Evolutionary conservation across 2,888 invertebrate genomes (phyloP), one percentile per base, ranked within the genome.

Genomic region (Cylindroiulus punctatus): DNA sequence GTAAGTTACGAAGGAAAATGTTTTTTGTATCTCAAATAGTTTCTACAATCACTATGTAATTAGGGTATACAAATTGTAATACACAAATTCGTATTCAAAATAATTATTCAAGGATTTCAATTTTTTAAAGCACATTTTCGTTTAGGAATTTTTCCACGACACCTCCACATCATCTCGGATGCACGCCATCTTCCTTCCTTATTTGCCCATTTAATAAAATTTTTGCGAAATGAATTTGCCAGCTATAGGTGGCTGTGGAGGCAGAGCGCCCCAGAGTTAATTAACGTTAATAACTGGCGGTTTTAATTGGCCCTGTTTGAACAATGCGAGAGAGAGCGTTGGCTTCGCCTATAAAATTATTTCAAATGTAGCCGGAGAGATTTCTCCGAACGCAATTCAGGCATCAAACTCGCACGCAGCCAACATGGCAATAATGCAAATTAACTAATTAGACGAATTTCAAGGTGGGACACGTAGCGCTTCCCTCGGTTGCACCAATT

Each of bases 261-360:
- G 47, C 47, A 12, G 47, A 17, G 47, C 47, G 12, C 12, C 47
- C 7, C 12, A 5, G 47, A 47, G 47, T 47, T 47, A 47, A 47
- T 47, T 47, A 47, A 47, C 47, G 47, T 47, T 47, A 47, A 47
- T 47, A 47, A 47, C 47, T 10, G 14, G 47, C 12, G 47, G 47
- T 47, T 47, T 47, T 47, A 47, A 47, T 47, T 47, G 47, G 47
- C 47, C 47, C 47, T 47, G 47, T 47, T 47, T 47, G 47, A 47
- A 47, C 47, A 47, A 47, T 47, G 36, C 2, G 36, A 10, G 47
- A 36, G 36, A 36, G 36, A 36, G 36, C 36, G 36, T 36, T 36
- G 36, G 36, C 36, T 36, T 36, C 36, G 36, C 2, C 47, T 47
- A 47, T 47, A 47, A 47, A 47, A 47, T 47, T 47, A 47, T 47